phyloP scores from a whole-genome alignment of 2,888 invertebrate species.

The Caenorhabditis angaria region DNA sequence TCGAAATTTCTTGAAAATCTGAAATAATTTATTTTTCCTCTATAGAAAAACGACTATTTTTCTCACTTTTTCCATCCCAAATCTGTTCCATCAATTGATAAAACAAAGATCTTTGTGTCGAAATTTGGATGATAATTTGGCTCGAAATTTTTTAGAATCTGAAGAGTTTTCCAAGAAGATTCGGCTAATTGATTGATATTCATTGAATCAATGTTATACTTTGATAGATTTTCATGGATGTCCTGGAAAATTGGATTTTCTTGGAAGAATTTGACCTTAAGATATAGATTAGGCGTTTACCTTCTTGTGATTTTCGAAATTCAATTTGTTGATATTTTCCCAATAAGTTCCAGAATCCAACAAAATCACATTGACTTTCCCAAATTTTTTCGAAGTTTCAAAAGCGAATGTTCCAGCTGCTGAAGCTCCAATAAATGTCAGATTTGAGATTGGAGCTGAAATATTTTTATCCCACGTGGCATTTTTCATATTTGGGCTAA shows the following conservation, averaged over 20 bases:
- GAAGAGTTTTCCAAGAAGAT: constrained; percentile 30
- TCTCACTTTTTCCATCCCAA: constrained; percentile 49
- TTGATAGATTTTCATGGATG: constrained; percentile 17
- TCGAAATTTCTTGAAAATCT: constrained; percentile 11
- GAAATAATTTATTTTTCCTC: neutral
- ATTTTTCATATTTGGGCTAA: neutral
- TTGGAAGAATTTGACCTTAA: neutral
- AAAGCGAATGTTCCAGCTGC: constrained; percentile 48
- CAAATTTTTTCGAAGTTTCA: constrained; percentile 18
- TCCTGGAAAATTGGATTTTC: constrained; percentile 35
- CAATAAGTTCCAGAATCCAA: constrained; percentile 41
- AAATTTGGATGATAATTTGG: constrained; percentile 9
- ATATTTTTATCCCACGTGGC: too few relatives aligned
- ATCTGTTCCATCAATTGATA: constrained; percentile 50
- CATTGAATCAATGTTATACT: constrained; percentile 11
- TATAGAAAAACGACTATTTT: neutral
- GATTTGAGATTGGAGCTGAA: neutral
- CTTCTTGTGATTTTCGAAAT: constrained; percentile 20
- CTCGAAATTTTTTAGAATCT: constrained; percentile 22
- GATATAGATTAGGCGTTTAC: constrained; percentile 3
- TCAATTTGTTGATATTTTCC: constrained; percentile 14
- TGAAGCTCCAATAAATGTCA: constrained; percentile 47
- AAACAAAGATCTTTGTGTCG: constrained; percentile 1
- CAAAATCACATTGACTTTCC: neutral
- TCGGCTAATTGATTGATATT: constrained; percentile 6